Evolutionary conservation across 2,888 invertebrate species (phyloP), one percentile per base, ranked within the genome.

Genomic region (Idaea straminata): DNA sequence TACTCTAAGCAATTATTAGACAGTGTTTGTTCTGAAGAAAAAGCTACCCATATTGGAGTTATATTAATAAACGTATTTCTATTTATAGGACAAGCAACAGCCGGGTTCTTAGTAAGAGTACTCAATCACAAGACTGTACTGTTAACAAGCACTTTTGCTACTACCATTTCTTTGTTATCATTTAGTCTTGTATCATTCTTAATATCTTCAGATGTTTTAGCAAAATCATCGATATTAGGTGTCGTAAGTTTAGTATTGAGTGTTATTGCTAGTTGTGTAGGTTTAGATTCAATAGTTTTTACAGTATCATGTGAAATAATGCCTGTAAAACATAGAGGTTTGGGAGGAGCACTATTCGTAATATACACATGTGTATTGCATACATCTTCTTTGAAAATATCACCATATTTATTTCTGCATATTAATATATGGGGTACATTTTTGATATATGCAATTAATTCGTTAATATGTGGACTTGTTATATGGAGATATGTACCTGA

Each of bases 261-360:
- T 65, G 67, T 72, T 15, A 10, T 68, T 6, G 38, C 61, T 34
- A 61, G 64, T 15, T 70, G 70, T 66, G 61, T 71, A 16, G 72
- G 73, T 5, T 61, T 70, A 25, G 64, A 60, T 47, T 63, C 70
- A 15, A 62, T 70, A 57, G 47, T 63, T 15, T 67, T 66, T 13
- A 63, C 68, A 0, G 60, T 74, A n/a, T 57, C 72, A 0, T 66
- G 71, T 0, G 74, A 72, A 35, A 7, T 75, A 4, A 72, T 73
- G 70, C 75, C 75, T 1, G 73, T 75, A 0, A 73, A 74, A 36
- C 72, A 74, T 16, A 69, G 72, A 66, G 72, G 73, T 6, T 15
- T 75, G 35, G 75, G 75, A 0, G 74, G 73, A 3, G 71, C 69
- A 5, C 38, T 73, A 7, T 71, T 64, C 13, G 69, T 74, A 16